A percentile compares a stretch with the other conserved stretches of the same genome.
These are phyloP conservation scores for Galemys pyrenaicus DNA, from an alignment of 2,113 vertebrate species.

Conservation along the genomic window DNA sequence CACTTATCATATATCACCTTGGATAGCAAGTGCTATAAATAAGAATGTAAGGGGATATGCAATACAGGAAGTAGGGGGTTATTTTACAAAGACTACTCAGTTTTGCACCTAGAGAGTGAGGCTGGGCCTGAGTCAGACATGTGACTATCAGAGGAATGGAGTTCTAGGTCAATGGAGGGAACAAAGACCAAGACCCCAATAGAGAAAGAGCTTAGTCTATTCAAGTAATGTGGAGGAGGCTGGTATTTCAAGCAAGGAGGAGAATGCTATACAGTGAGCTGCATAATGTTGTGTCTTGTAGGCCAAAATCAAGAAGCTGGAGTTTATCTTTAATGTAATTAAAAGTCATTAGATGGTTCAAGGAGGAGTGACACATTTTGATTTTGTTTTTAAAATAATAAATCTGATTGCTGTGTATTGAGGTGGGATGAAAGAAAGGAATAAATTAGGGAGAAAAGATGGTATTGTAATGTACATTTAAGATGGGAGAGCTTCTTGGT, in stretches of 20 bases:
- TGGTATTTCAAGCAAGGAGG: neutral
- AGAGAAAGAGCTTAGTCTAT: neutral
- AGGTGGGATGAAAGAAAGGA: neutral
- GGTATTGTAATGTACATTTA: neutral
- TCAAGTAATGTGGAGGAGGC: neutral
- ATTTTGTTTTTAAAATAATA: neutral
- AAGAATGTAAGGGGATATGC: neutral
- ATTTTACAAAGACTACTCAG: neutral
- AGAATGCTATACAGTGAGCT: neutral
- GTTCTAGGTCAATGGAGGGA: neutral
- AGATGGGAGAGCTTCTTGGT: neutral
- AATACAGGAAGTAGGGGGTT: neutral
- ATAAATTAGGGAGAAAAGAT: neutral
- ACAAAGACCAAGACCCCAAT: neutral
- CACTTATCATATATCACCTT: too few relatives aligned
- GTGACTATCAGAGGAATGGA: neutral
- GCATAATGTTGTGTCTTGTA: neutral
- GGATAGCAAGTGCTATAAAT: neutral
- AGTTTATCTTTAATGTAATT: neutral
- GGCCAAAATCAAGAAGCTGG: neutral
- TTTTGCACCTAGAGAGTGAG: neutral
- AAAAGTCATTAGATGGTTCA: neutral
- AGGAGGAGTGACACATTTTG: neutral
- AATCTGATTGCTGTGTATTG: neutral
- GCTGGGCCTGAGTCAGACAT: neutral